Evolutionary conservation across 1,140 invertebrate species (phyloP), one percentile per base, ranked within the genome.

Genomic region (Drosophila nikananu): DNA sequence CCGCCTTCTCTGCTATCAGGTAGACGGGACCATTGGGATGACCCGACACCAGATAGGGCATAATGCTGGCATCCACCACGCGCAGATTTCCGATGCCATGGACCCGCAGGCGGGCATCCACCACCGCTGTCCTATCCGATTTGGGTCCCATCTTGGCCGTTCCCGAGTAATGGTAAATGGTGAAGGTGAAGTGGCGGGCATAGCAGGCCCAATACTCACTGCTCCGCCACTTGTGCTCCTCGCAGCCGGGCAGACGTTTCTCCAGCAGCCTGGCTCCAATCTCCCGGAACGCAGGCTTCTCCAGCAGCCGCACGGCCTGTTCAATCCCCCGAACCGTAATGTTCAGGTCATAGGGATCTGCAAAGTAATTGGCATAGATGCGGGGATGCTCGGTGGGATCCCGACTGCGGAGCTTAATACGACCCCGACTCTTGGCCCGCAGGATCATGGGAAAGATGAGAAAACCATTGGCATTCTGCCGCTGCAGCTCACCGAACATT

Each of bases 61-160:
- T 96, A 37, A 97, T 95, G 10, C 96, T 96, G 41, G 96, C 96
- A 89, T 97, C 97, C 2, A 95, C 94, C 0, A 97, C 96, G 77
- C 97, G 94, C 17, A 97, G 87, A 27, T 94, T 93, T 30, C 94
- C 92, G 3, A 97, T 92, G 2, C 96, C 96, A 74, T 96, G 94
- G 0, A 97, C 96, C 75, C 94, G 93, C 44, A 97, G 91, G 74
- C 95, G 94, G 1, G 96, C 94, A 93, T 97, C 95, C 1, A 97
- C 96, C 2, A 97, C 96, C 3, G 96, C 95, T 0, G 93, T 93
- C 21, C 93, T 93, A 92, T 97, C 96, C 15, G 74, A 92, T 7
- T 76, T 54, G 0, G 95, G 95, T 1, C 97, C 97, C 97, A 98
- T 98, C 93, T 97, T 97, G 86, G 96, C 97, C 0, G 97, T 97